phyloP scores from a whole-genome alignment of 2,888 invertebrate genomes.

The Folsomia candida region DNA sequence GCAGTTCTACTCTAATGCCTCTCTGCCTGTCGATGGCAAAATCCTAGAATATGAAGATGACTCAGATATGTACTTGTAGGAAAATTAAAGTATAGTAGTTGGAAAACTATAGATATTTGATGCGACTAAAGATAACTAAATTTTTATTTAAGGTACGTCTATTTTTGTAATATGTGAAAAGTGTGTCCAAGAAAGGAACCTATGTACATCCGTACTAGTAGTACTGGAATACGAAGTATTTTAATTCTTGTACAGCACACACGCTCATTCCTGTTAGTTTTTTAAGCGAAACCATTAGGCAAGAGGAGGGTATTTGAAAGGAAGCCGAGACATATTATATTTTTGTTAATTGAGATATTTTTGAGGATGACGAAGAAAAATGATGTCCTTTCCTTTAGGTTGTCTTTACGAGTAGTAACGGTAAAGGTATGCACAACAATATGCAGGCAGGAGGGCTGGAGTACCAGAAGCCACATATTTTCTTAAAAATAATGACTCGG shows the following conservation, averaged over 20 bases:
- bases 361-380: constrained; percentile 1
- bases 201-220: too few species aligned
- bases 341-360: constrained; percentile 6
- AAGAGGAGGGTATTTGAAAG: not conserved
- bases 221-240: too few species aligned
- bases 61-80: too few species aligned
- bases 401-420: not conserved
- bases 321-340: constrained; percentile 6
- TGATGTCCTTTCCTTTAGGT: not conserved
- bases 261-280: not conserved
- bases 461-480: not conserved
- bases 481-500: not conserved
- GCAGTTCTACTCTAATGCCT: too few species aligned
- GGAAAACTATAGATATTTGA: too few species aligned
- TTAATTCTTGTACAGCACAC: too few species aligned
- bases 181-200: not conserved
- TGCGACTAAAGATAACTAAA: too few species aligned
- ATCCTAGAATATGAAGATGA: too few species aligned
- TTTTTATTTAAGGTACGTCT: too few species aligned
- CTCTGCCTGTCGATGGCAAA: too few species aligned
- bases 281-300: not conserved
- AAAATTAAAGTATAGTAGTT: too few species aligned
- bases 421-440: not conserved
- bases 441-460: not conserved
- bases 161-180: not conserved